These are phyloP conservation scores for Eumerus sabulonum DNA, from an alignment of 2,888 invertebrate species.

Conservation along the genomic window DNA sequence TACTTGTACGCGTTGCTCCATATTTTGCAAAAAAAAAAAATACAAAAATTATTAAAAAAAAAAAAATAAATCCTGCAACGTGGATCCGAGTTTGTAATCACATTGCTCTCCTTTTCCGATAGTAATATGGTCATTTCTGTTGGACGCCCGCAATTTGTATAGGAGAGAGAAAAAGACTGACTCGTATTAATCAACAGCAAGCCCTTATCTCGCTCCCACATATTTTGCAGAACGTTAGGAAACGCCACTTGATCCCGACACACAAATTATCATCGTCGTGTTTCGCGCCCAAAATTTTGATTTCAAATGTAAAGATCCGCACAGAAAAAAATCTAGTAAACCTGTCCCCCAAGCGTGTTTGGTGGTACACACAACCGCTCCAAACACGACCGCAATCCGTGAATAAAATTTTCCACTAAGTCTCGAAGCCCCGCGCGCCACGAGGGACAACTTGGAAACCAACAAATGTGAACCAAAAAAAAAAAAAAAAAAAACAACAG, in stretches of 20 bases:
- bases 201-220: constrained; percentile 80
- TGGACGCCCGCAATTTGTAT: constrained; percentile 79
- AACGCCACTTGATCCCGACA: constrained; percentile 25
- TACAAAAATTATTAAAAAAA: no score
- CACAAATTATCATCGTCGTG: constrained; percentile 1
- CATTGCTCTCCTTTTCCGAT: constrained; percentile 19
- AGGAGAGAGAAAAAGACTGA: constrained; percentile 80
- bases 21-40: constrained; percentile 1
- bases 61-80: constrained; percentile 2
- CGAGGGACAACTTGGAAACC: constrained; percentile 53
- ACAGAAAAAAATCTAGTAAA: no score
- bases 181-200: constrained; percentile 77
- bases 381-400: constrained; percentile 10
- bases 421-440: constrained; percentile 47
- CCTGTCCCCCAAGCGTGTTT: no score
- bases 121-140: constrained; percentile 68
- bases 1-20: constrained; percentile 11
- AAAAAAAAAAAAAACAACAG: constrained; percentile 21
- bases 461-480: constrained; percentile 1
- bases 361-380: neutral
- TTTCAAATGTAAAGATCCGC: no score
- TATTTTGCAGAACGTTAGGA: constrained; percentile 77
- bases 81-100: constrained; percentile 4
- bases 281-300: no score
- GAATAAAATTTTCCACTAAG: constrained; percentile 48